These are phyloP conservation scores for Rhizomys pruinosus DNA, from an alignment of 2,113 vertebrate species.

Conservation along the genomic window DNA sequence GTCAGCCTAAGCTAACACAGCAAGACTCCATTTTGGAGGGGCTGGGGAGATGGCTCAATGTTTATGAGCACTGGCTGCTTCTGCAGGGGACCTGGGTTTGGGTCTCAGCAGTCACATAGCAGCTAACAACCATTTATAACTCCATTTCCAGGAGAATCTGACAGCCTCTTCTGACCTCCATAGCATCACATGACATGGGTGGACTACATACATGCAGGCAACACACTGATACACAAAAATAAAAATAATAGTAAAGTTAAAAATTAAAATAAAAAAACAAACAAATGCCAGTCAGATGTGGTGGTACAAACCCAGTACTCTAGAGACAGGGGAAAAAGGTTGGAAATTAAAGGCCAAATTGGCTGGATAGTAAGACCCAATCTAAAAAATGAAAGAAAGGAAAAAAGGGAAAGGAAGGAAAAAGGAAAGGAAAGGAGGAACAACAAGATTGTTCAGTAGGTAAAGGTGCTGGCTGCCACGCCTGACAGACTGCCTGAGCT, in stretches of 20 bases:
- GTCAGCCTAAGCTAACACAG: not conserved
- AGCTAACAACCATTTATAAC: too few relatives aligned
- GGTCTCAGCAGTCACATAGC: too few relatives aligned
- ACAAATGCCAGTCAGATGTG: not conserved
- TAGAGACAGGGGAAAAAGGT: not conserved
- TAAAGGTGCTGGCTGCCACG: not conserved
- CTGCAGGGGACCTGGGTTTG: too few relatives aligned
- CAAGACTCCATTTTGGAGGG: not conserved
- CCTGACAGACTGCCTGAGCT: not conserved
- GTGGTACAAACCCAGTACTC: not conserved
- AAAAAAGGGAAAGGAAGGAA: not conserved
- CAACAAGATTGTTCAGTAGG: not conserved
- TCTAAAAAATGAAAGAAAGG: not conserved
- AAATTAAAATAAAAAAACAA: not conserved
- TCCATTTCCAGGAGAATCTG: not conserved
- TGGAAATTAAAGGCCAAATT: not conserved
- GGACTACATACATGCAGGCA: too few relatives aligned
- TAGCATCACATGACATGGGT: too few relatives aligned
- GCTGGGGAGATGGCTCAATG: too few relatives aligned
- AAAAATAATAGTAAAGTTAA: too few relatives aligned
- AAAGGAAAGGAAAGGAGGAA: not conserved
- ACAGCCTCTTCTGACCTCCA: too few relatives aligned
- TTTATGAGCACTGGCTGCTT: too few relatives aligned
- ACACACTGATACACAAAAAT: too few relatives aligned
- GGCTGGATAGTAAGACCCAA: not conserved